These are phyloP conservation scores for Drosophila tripunctata DNA, from an alignment of 2,888 invertebrate genomes.

Conservation along the genomic window DNA sequence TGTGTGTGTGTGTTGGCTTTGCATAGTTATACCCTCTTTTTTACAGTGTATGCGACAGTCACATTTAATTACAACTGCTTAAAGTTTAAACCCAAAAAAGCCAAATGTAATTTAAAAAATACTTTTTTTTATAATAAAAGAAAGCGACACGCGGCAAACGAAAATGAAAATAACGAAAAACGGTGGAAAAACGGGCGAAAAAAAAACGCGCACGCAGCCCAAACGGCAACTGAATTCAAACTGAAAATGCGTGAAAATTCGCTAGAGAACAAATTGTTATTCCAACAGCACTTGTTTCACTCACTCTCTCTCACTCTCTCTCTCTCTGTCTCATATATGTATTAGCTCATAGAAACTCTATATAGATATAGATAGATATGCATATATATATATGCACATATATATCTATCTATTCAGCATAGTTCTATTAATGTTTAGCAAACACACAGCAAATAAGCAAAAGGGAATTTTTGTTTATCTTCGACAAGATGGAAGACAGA, in stretches of 20 bases:
- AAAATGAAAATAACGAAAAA: conserved; percentile 27
- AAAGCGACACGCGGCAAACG: conserved; percentile 35
- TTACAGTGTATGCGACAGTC: conserved; percentile 13
- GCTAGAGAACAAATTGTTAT: conserved; percentile 54
- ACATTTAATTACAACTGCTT: conserved; percentile 39
- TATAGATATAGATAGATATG: conserved; percentile 23
- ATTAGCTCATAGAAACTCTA: conserved; percentile 37
- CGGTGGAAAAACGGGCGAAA: too few species aligned
- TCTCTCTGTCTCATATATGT: conserved; percentile 14
- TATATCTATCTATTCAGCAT: conserved; percentile 42
- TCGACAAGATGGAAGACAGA: neutral
- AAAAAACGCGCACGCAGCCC: conserved; percentile 53
- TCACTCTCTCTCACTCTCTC: neutral
- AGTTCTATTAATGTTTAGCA: conserved; percentile 72
- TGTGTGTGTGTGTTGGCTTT: neutral
- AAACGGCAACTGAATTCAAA: conserved; percentile 70
- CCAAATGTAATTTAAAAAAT: conserved; percentile 19
- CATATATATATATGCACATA: conserved; percentile 6
- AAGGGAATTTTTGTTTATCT: conserved; percentile 66
- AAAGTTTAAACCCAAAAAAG: conserved; percentile 18
- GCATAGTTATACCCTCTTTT: too few species aligned
- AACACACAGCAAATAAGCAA: conserved; percentile 45
- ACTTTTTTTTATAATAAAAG: neutral
- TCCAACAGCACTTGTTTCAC: conserved; percentile 13
- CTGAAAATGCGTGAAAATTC: conserved; percentile 72